A percentile compares a stretch with the other conserved stretches of the same genome.
These are phyloP conservation scores for Pentamera pediparva DNA, from an alignment of 53 echinoderm and acorn worm genomes.

Conservation along the genomic window DNA sequence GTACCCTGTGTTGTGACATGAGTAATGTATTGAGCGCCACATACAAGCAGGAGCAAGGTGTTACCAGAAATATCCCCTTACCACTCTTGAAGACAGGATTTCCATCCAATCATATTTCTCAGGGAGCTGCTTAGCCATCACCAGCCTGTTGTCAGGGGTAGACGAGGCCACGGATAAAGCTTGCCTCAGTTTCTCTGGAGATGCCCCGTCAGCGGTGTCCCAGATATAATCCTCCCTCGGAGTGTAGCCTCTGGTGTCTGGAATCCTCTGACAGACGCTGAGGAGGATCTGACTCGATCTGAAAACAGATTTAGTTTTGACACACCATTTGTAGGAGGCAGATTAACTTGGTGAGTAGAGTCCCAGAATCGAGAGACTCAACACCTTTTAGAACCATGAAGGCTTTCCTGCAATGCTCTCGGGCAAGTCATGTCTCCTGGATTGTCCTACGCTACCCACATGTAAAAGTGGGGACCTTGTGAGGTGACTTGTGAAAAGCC, in stretches of 20 bases:
- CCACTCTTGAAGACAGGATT: slow-evolving; percentile 22
- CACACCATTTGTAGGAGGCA: no score
- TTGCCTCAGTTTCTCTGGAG: slow-evolving; percentile 58
- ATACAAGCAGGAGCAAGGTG: not conserved
- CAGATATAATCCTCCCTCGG: slow-evolving; percentile 73
- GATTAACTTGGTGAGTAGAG: no score
- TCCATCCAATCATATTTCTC: slow-evolving; percentile 85
- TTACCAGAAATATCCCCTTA: not conserved
- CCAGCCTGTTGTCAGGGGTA: slow-evolving; percentile 53
- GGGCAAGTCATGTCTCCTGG: no score
- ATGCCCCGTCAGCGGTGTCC: slow-evolving; percentile 59
- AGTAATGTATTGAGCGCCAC: no score
- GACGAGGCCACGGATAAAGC: slow-evolving; percentile 53
- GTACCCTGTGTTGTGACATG: not conserved
- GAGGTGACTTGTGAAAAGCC: no score
- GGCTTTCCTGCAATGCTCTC: no score
- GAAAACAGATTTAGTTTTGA: slow-evolving; percentile 1
- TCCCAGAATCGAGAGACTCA: no score
- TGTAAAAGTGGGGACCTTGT: no score
- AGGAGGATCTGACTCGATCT: slow-evolving; percentile 56
- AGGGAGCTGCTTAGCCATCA: slow-evolving; percentile 70
- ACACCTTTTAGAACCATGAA: no score
- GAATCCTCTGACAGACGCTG: slow-evolving; percentile 60
- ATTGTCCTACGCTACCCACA: no score
- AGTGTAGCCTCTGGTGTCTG: slow-evolving; percentile 51